A percentile compares a stretch with the other conserved stretches of the same genome.
phyloP scores from a whole-genome alignment of 2,888 invertebrate genomes.

The Julus scanicus region DNA sequence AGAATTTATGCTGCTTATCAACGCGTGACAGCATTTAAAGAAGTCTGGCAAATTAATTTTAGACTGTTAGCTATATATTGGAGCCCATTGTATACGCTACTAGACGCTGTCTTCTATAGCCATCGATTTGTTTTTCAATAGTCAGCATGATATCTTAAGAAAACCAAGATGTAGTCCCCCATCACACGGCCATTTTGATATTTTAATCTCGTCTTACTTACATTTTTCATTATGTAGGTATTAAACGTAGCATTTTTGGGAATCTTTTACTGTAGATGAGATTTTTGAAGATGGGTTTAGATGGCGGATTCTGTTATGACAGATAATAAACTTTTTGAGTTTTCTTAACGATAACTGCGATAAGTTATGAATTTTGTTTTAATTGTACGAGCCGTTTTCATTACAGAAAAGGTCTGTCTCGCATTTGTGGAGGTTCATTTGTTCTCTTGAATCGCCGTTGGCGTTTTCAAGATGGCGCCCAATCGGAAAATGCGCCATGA shows the following conservation, averaged over 20 bases:
- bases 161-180: background rate
- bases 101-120: background rate
- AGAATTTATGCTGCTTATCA: constrained; percentile 39
- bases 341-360: background rate
- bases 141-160: background rate
- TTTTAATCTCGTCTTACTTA: background rate
- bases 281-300: background rate
- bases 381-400: background rate
- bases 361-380: background rate
- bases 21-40: constrained; percentile 41
- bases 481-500: background rate
- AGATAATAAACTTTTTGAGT: background rate
- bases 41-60: constrained; percentile 45
- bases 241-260: background rate
- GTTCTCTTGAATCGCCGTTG: background rate
- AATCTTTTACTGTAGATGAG: background rate
- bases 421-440: background rate
- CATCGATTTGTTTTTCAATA: constrained; percentile 17
- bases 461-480: constrained; percentile 45
- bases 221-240: background rate
- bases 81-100: background rate
- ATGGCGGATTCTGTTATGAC: background rate
- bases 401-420: background rate
- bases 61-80: background rate
- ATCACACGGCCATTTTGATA: background rate